Evolutionary conservation across 2,888 invertebrate species (phyloP), one percentile per base, ranked within the genome.

Genomic region (Tiliacea aurago): DNA sequence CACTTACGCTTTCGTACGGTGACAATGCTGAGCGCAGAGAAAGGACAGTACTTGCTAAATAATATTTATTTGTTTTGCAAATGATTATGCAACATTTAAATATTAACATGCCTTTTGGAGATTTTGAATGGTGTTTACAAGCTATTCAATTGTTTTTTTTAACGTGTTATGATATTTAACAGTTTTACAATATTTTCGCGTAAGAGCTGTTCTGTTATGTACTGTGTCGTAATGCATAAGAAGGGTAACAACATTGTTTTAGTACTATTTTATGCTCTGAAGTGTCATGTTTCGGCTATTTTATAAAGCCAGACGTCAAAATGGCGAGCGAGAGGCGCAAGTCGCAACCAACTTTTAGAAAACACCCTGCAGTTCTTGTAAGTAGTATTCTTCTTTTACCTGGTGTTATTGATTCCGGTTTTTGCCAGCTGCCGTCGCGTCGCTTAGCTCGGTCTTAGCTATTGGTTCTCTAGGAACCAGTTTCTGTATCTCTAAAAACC

Each of bases 11-110:
- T 84, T 86, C 63, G 77, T 88, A 88, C 76, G 84, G 92, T 91
- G 86, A 90, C 92, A 91, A 92, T 87, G 83, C 75, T 68, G 58
- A 81, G 80, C 58, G 71, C 58, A 69, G 81, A 76, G 86, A 87
- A 87, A 87, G 86, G 89, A 91, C 88, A 86, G 53, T 68, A 82
- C 78, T 81, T 80, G 77, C 76, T 69, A 76, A 80, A 84, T 81
- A 77, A 73, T 80, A 80, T 76, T 67, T 67, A 78, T 80, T 56
- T 78, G 68, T 79, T 71, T 73, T 74, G 78, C 70, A 76, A 49
- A 77, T 18, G 41, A 68, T 70, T 81, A 43, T 28, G 65, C 53
- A 80, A 82, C 28, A 55, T 71, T 72, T 33, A 15, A 53, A 37
- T 55, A 56, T 49, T 53, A 49, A 66, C 37, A 37, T 41, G 23